Base-by-base conservation (phyloP, 2,113 vertebrate species). In the Lontra canadensis region DNA sequence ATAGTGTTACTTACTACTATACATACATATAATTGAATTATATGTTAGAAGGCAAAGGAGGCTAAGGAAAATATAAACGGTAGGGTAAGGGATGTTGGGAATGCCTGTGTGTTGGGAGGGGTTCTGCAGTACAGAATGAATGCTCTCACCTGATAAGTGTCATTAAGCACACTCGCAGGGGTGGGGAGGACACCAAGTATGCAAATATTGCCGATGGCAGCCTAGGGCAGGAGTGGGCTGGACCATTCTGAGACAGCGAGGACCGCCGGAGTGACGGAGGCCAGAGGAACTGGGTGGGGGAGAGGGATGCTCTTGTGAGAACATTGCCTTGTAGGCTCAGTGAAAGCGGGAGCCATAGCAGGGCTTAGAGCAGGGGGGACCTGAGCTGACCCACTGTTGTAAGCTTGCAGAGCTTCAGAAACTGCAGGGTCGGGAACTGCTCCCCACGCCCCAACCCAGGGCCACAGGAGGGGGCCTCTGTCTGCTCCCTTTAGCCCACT, bases 381-480 rank as follows among this genome's bases (percentile, higher is more conserved):
- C n/a, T 21, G 83, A 47, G 63, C 83, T 59, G 67, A 36, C 31
- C 31, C 15, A 1, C 34, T 42, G 18, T 59, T 42, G 8, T 57
- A 34, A 81, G 52, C 81, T 65, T 49, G 44, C 31, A 76, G 65
- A 59, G 34, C 49, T 26, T 39, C 82, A 88, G 83, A 81, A 14
- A 59, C 23, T 36, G 20, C 26, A n/a, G 39, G 49, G 26, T 26
- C 18, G 3, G 26, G n/a, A 31, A 71, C 67, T 17, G 74, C 11
- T 44, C 15, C 61, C 17, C 8, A 10, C 26, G 7, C 1, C 7
- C n/a, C 14, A 42, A 8, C 20, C 26, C 21, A 3, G 65, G 0
- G 10, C 47, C 39, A 1, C 39, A 42, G 42, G 61, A 44, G 21
- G 23, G 42, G 44, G 20, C 59, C 42, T 9, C 63, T 21, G 25